Evolutionary conservation across 2,113 vertebrate species (phyloP), one percentile per base, ranked within the genome.

Genomic region (Nanger granti): DNA sequence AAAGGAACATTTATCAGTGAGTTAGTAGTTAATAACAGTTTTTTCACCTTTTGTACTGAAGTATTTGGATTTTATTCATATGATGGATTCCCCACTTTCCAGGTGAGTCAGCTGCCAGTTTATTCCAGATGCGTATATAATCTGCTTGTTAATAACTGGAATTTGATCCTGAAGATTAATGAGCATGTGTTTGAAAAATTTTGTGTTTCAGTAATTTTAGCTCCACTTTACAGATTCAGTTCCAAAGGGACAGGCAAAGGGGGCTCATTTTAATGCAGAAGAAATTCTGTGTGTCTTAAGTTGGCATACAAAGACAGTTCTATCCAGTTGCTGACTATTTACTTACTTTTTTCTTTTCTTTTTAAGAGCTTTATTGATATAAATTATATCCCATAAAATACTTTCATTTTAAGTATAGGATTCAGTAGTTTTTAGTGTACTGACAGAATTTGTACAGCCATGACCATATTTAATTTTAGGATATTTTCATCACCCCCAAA

Each of bases 351-450:
- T 73, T 7, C n/a, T 52, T 55, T 94, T 34, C n/a, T 84, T 94
- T 57, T 89, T 13, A 87, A 90, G 52, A 15, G 52, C 52, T 54
- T 54, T 54, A 54, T 84, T 85, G 55, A 73, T 90, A 47, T 34
- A 94, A 85, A 66, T 95, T 86, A 66, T 2, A 92, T 82, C 47
- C 52, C 69, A 87, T 97, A 90, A 93, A 94, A 79, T 54, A 79
- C 22, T 29, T 28, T 88, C 12, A 3, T 49, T 91, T 83, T 91
- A 73, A 47, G 18, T 62, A 26, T 84, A 41, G 3, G n/a, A 8
- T 86, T 89, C 62, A 83, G 0, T 94, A 12, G 4, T 64, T 89
- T 94, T 93, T 95, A 18, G 13, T 89, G 17, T 88, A 85, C 80
- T 89, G 59, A 62, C 8, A 29, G 26, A 82, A 24, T 83, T 37